Evolutionary conservation across 2,113 vertebrate genomes (phyloP), one percentile per base, ranked within the genome.

Genomic region (Pimephales promelas): DNA sequence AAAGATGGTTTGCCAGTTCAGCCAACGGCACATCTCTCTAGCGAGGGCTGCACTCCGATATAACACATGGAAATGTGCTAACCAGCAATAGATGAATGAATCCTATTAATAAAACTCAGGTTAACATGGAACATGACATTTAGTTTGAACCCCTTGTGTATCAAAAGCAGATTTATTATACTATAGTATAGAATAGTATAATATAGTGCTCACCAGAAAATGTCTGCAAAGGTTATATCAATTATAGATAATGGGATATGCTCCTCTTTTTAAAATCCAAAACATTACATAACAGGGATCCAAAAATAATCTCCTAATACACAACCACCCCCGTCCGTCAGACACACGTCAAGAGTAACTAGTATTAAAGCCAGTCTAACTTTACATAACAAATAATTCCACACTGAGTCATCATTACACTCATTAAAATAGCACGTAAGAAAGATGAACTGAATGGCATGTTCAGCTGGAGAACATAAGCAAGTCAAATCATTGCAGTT

Each of bases 1-100:
- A n/a, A 81, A 86, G 40, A 76, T 90, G 73, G 88, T 91, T 64
- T 90, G 85, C 11, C 68, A 31, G 8, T 88, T 92, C 28, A 91
- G 31, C 78, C 86, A 88, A 66, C 85, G 92, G 28, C 84, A 87
- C 57, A 62, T 26, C 40, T 52, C 88, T 72, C 87, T 92, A 82
- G 24, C 75, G 14, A 71, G 22, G 73, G 83, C 84, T 24, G 86
- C 94, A 13, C 47, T 28, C 24, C 87, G 82, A 47, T 45, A 91
- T 3, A 86, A 86, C 34, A 87, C 76, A 13, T 49, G 59, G 40
- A 64, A 66, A 64, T 14, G 8, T 43, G 56, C 7, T 45, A 49
- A 79, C 18, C 43, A 79, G 16, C 43, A 47, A 64, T 64, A 49
- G 24, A 79, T 40, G 54, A 10, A 77, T 59, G 6, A 40, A 61